Evolutionary conservation across 2,888 invertebrate species (phyloP).

Genomic region (Geotrupes spiniger): DNA sequence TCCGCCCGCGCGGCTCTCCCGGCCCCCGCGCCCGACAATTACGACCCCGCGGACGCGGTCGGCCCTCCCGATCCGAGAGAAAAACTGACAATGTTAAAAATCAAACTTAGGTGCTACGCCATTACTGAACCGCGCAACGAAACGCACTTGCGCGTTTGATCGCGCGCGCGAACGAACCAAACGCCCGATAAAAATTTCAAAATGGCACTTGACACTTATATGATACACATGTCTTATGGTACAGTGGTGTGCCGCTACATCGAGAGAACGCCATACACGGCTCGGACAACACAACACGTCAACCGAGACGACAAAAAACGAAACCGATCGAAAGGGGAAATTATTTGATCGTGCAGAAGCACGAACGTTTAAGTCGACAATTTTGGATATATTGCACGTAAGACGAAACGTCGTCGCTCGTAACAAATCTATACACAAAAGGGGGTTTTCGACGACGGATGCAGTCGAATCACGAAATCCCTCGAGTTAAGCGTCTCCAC

Average conservation of each 20-base stretch:
- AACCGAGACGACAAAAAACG: neutral
- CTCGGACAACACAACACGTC: slow-evolving; percentile 11
- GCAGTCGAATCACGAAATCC: too few species aligned
- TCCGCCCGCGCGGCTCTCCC: too few species aligned
- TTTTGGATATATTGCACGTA: slow-evolving; percentile 11
- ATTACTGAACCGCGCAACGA: neutral
- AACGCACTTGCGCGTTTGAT: slow-evolving; percentile 5
- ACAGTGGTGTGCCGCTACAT: slow-evolving; percentile 14
- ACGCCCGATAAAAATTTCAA: slow-evolving; percentile 10
- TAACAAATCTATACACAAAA: slow-evolving; percentile 18
- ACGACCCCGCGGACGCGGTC: slow-evolving; percentile 15
- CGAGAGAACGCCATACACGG: neutral
- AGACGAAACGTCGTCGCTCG: slow-evolving; percentile 11
- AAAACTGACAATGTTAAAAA: too few species aligned
- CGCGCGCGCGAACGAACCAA: slow-evolving; percentile 14
- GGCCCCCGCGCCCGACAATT: too few species aligned
- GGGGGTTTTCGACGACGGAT: too few species aligned
- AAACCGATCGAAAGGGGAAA: too few species aligned
- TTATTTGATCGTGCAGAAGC: too few species aligned
- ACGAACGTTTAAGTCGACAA: too few species aligned
- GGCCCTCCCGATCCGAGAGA: neutral
- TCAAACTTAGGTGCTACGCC: too few species aligned
- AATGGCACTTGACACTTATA: slow-evolving; percentile 28
- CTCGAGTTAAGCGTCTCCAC: too few species aligned
- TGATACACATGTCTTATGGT: slow-evolving; percentile 22